A percentile compares a stretch with the other conserved stretches of the same genome.
These are phyloP conservation scores for Alosa sapidissima DNA, from an alignment of 2,797 vertebrate species.

Conservation along the genomic window DNA sequence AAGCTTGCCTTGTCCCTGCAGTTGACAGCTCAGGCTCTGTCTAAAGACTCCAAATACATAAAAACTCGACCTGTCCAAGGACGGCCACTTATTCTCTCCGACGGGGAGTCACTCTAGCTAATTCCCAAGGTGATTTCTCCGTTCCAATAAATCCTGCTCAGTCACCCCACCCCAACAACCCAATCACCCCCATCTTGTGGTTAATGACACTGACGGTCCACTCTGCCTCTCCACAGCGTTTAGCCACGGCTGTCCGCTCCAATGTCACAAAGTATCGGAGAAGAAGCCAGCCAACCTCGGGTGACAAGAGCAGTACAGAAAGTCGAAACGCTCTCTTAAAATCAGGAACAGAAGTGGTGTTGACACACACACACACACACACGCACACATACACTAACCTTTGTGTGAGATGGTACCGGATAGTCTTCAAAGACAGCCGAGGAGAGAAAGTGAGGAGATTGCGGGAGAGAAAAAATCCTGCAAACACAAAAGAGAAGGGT, in stretches of 20 bases:
- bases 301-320: conserved; percentile 26
- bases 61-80: conserved; percentile 29
- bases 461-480: conserved; percentile 16
- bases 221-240: neutral
- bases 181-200: neutral
- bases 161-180: conserved; percentile 26
- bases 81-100: conserved; percentile 19
- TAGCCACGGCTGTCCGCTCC: conserved; percentile 33
- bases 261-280: conserved; percentile 19
- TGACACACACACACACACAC: conserved; percentile 16
- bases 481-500: conserved; percentile 6
- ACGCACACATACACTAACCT: neutral
- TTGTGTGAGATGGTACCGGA: conserved; percentile 15
- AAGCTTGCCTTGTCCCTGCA: neutral
- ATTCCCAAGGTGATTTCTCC: conserved; percentile 32
- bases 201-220: neutral
- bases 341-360: neutral
- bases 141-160: conserved; percentile 35
- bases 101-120: conserved; percentile 19
- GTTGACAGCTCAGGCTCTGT: neutral
- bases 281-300: neutral
- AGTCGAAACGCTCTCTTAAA: conserved; percentile 30
- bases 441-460: neutral
- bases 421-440: conserved; percentile 25
- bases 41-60: conserved; percentile 14